Conservation (phyloP, 2,797 vertebrate species). For the Rousettus madagascariensis region DNA sequence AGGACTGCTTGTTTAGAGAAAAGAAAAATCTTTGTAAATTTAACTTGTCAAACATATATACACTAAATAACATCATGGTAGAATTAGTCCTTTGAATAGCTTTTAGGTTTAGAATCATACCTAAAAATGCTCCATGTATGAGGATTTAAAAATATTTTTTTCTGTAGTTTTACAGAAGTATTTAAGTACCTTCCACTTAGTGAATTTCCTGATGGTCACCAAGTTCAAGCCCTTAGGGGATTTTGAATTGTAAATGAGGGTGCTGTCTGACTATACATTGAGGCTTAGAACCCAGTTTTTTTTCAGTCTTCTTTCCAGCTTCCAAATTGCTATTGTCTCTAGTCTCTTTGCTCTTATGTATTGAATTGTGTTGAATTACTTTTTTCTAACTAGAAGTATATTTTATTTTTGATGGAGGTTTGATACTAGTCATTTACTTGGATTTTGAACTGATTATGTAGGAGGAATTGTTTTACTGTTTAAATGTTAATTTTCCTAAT, state of each 20-base stretch:
- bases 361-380: not conserved
- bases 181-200: not conserved
- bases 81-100: not conserved
- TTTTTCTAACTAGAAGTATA: not conserved
- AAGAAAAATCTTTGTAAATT: not conserved
- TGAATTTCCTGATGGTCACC: not conserved
- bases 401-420: not conserved
- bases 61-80: not conserved
- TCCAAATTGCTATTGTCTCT: not conserved
- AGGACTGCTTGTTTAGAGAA: not conserved
- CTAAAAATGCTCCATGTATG: not conserved
- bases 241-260: not conserved
- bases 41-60: not conserved
- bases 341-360: not conserved
- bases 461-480: not conserved
- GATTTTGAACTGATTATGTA: not conserved
- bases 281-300: not conserved
- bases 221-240: not conserved
- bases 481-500: slow-evolving; percentile 1
- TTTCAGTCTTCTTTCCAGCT: not conserved
- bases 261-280: not conserved
- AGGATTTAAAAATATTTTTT: slow-evolving; percentile 37
- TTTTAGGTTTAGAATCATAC: not conserved
- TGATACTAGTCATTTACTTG: not conserved
- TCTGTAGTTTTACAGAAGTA: not conserved